These are phyloP conservation scores for Acrocyrtus sp. DNA, from an alignment of 2,888 invertebrate species.

Conservation along the genomic window DNA sequence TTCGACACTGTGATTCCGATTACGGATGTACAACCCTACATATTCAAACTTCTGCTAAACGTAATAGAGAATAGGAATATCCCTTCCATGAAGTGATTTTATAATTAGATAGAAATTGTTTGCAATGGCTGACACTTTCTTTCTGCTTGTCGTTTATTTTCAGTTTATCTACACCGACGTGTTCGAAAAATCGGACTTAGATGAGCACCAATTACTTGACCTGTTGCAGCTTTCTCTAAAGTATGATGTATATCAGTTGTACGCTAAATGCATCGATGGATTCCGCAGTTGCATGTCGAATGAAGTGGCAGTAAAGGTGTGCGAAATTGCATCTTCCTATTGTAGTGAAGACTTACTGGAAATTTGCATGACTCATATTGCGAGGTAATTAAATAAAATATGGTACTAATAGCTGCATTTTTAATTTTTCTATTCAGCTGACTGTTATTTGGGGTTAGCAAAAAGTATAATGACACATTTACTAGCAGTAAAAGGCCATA, in stretches of 20 bases:
- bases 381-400: slow-evolving; percentile 24
- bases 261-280: slow-evolving; percentile 15
- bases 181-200: not conserved
- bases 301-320: slow-evolving; percentile 15
- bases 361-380: slow-evolving; percentile 20
- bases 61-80: slow-evolving; percentile 4
- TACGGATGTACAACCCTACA: slow-evolving; percentile 19
- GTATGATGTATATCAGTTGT: slow-evolving; percentile 17
- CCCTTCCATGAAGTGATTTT: no score
- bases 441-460: no score
- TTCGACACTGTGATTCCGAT: not conserved
- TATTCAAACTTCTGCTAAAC: slow-evolving; percentile 27
- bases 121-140: no score
- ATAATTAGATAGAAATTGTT: no score
- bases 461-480: no score
- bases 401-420: no score
- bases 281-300: slow-evolving; percentile 21
- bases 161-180: slow-evolving; percentile 47
- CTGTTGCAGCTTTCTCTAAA: slow-evolving; percentile 19
- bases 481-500: no score
- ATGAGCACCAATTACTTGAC: slow-evolving; percentile 1
- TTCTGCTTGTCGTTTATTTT: not conserved
- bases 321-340: slow-evolving; percentile 10
- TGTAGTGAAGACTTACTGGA: slow-evolving; percentile 13
- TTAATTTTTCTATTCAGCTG: no score